These are phyloP conservation scores for Exocentrus adspersus DNA, from an alignment of 2,888 invertebrate genomes.

Conservation along the genomic window DNA sequence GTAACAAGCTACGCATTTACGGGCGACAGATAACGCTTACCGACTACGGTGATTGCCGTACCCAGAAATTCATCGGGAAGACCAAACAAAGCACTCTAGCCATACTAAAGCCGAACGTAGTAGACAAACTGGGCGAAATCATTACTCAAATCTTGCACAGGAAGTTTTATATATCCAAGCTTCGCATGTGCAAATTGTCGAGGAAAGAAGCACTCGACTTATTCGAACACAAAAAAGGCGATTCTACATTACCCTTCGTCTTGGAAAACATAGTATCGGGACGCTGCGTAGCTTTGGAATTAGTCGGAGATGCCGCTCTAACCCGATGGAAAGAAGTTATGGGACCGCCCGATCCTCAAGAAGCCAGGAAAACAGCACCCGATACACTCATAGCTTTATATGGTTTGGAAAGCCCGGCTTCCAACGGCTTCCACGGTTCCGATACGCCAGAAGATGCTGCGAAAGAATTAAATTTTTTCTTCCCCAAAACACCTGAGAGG, in stretches of 20 bases:
- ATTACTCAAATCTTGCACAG: slow-evolving; percentile 71
- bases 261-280: slow-evolving; percentile 75
- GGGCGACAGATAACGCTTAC: slow-evolving; percentile 78
- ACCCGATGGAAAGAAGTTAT: slow-evolving; percentile 68
- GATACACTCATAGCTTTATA: slow-evolving; percentile 72
- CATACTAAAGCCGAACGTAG: slow-evolving; percentile 79
- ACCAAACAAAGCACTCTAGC: slow-evolving; percentile 78
- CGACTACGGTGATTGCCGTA: slow-evolving; percentile 77
- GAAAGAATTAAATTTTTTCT: slow-evolving; percentile 69
- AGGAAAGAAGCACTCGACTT: slow-evolving; percentile 71
- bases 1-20: slow-evolving; percentile 74
- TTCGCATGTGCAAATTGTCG: slow-evolving; percentile 77
- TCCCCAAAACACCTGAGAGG: slow-evolving; percentile 60
- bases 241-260: slow-evolving; percentile 72
- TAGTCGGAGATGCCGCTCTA: slow-evolving; percentile 78
- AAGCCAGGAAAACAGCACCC: slow-evolving; percentile 67
- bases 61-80: slow-evolving; percentile 71
- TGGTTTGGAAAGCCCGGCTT: slow-evolving; percentile 73
- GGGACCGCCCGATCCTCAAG: slow-evolving; percentile 71
- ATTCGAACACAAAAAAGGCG: slow-evolving; percentile 68
- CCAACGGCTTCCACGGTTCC: slow-evolving; percentile 78
- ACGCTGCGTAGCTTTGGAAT: slow-evolving; percentile 75
- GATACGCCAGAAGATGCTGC: slow-evolving; percentile 68
- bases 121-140: slow-evolving; percentile 78
- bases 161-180: slow-evolving; percentile 65